Conservation (phyloP, 2,797 vertebrate species). For the Macrochelys suwanniensis region DNA sequence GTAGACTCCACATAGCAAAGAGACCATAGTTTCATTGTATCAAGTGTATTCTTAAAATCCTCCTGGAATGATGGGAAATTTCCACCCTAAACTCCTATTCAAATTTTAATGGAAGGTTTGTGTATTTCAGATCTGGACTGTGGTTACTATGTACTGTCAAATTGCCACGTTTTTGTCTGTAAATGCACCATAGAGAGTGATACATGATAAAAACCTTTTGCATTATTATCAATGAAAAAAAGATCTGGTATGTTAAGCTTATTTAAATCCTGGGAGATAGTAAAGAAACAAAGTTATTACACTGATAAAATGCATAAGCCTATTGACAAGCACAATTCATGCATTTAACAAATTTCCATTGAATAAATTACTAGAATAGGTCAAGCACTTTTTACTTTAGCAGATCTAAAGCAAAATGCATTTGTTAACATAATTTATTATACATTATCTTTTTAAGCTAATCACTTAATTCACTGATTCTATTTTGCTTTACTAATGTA, state of each 20-base stretch:
- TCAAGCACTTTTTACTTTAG: not conserved
- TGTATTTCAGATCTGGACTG: not conserved
- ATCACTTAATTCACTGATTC: not conserved
- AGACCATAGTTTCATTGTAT: constrained; percentile 8
- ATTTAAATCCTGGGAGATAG: not conserved
- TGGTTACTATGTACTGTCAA: not conserved
- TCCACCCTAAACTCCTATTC: not conserved
- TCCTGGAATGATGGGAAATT: constrained; percentile 40
- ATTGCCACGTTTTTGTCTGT: not conserved
- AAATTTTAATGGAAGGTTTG: constrained; percentile 26
- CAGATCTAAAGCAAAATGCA: not conserved
- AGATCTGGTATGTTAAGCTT: not conserved
- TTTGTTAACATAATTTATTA: not conserved
- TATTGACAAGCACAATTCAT: not conserved
- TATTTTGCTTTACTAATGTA: not conserved
- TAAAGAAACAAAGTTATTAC: not conserved
- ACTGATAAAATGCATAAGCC: not conserved
- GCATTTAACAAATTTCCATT: not conserved
- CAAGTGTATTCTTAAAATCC: not conserved
- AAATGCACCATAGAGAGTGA: not conserved
- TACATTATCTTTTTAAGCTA: not conserved
- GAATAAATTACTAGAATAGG: not conserved
- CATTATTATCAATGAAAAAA: not conserved
- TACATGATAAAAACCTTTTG: not conserved
- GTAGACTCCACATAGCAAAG: not conserved